These are phyloP conservation scores for Eospalax fontanierii DNA, from an alignment of 2,797 vertebrate species.

Conservation along the genomic window DNA sequence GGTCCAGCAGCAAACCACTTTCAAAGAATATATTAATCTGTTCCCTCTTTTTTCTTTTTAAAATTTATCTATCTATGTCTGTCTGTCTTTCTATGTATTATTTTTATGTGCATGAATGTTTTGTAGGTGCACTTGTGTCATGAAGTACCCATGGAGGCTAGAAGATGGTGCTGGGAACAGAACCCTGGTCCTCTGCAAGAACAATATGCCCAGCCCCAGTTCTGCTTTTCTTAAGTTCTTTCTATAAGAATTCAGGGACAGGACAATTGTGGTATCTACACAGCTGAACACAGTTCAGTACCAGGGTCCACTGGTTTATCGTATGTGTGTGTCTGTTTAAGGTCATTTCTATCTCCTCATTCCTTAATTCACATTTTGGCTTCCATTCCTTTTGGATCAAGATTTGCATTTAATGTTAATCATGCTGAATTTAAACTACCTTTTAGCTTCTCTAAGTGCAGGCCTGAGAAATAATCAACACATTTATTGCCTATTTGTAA, in stretches of 20 bases:
- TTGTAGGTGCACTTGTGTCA: too few relatives aligned
- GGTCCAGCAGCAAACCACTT: not conserved
- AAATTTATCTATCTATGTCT: too few relatives aligned
- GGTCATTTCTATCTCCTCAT: not conserved
- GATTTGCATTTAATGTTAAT: not conserved
- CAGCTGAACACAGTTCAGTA: too few relatives aligned
- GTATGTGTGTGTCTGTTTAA: not conserved
- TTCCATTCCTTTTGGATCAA: not conserved
- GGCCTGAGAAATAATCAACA: not conserved
- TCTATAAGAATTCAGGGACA: not conserved
- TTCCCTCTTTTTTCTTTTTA: not conserved
- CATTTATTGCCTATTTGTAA: not conserved
- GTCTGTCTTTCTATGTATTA: not conserved
- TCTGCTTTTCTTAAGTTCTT: not conserved
- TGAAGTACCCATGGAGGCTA: too few relatives aligned
- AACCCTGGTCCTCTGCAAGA: too few relatives aligned
- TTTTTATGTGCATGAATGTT: too few relatives aligned
- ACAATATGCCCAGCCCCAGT: too few relatives aligned
- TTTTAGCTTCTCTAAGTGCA: not conserved
- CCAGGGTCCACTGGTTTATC: too few relatives aligned
- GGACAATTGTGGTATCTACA: not conserved
- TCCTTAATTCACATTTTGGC: not conserved
- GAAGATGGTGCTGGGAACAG: too few relatives aligned
- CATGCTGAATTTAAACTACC: not conserved
- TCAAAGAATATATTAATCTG: fast-evolving